A percentile compares a stretch with the other conserved stretches of the same genome.
These are phyloP conservation scores for Misgurnus mizolepis DNA, from an alignment of 2,113 vertebrate species.

Conservation along the genomic window DNA sequence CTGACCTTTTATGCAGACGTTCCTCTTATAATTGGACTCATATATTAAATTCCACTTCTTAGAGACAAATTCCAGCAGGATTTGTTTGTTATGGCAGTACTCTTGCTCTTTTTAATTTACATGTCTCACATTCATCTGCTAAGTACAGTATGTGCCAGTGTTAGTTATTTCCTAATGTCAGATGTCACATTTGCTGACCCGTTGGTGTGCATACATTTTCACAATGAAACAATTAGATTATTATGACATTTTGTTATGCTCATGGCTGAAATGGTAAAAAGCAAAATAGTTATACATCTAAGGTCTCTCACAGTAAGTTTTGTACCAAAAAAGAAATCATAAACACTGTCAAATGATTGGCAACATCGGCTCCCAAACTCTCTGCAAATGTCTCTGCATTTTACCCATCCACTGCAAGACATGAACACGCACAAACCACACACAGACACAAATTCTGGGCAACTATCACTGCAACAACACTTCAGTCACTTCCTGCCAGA, in stretches of 20 bases:
- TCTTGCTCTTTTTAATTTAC: background rate
- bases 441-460: no score
- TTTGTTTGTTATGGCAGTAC: background rate
- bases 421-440: no score
- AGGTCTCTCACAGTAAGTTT: no score
- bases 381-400: no score
- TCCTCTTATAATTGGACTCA: slow-evolving; percentile 1
- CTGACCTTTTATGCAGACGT: background rate
- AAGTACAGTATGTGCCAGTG: background rate
- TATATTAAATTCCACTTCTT: slow-evolving; percentile 11
- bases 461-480: no score
- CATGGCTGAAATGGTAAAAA: background rate
- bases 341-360: no score
- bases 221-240: background rate
- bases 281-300: no score
- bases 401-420: no score
- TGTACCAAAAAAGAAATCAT: no score
- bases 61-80: background rate
- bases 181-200: background rate
- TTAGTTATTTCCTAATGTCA: background rate
- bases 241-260: background rate
- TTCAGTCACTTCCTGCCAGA: no score
- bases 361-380: no score
- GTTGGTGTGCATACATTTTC: background rate
- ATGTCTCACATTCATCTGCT: background rate